Evolutionary conservation across 2,888 invertebrate species (phyloP).

Genomic region (Venustoraphidia nigricollis): DNA sequence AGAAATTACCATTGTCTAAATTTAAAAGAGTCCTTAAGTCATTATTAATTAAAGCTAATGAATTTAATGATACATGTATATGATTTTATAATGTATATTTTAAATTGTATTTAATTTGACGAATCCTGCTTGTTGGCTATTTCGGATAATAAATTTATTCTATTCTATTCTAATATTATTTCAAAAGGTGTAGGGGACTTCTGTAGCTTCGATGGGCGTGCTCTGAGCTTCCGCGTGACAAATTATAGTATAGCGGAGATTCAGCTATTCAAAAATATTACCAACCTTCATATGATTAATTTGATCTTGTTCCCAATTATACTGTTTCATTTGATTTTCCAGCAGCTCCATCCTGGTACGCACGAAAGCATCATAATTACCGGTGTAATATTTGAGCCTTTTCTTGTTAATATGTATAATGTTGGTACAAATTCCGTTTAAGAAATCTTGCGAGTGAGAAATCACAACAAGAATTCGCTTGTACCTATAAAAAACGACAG

Average conservation of each 20-base stretch:
- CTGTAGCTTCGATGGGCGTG: not conserved
- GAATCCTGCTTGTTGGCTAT: no score
- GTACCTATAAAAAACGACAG: conserved; percentile 41
- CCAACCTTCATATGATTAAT: conserved; percentile 94
- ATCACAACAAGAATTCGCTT: conserved; percentile 94
- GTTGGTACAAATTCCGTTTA: conserved; percentile 94
- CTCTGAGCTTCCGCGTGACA: not conserved
- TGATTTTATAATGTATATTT: no score
- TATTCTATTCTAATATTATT: no score
- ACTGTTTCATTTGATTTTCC: conserved; percentile 98
- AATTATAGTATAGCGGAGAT: not conserved
- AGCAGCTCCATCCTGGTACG: conserved; percentile 85
- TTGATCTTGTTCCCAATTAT: conserved; percentile 99
- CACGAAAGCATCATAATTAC: conserved; percentile 93
- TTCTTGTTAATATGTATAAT: conserved; percentile 91
- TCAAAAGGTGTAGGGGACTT: not conserved
- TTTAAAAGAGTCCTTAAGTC: no score
- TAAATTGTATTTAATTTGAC: no score
- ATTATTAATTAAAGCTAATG: no score
- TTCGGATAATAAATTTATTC: no score
- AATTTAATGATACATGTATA: no score
- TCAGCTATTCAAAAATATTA: not conserved
- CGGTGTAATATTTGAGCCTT: conserved; percentile 87
- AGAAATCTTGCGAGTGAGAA: conserved; percentile 98
- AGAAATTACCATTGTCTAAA: no score